Conservation (phyloP, 1,140 invertebrate species). For the Tetramorium parvispinum region DNA sequence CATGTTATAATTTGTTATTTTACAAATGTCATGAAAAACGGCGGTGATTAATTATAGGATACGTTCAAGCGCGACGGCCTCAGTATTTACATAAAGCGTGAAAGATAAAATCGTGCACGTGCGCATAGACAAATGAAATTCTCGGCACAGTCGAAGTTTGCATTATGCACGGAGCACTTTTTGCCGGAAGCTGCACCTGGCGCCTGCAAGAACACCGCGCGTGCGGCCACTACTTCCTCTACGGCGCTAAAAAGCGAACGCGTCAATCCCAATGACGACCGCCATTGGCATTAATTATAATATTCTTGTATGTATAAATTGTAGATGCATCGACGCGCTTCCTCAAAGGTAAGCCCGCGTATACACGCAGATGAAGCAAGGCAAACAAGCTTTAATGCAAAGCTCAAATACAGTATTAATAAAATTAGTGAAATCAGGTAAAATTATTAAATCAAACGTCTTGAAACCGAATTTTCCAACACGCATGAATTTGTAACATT, state of each 20-base stretch:
- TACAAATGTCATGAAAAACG: background rate
- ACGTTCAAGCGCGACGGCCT: background rate
- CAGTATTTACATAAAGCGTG: constrained; percentile 24
- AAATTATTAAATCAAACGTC: background rate
- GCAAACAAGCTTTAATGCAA: background rate
- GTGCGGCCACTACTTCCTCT: background rate
- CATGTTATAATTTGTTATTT: constrained; percentile 35
- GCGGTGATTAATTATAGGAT: background rate
- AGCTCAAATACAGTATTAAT: background rate
- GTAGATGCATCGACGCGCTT: background rate
- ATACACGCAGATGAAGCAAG: background rate
- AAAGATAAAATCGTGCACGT: constrained; percentile 36
- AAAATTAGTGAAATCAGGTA: background rate
- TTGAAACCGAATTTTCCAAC: background rate
- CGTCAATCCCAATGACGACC: constrained; percentile 37
- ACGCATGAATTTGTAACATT: background rate
- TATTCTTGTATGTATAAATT: background rate
- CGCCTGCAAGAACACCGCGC: constrained; percentile 31
- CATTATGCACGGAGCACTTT: constrained; percentile 65
- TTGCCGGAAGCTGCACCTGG: constrained; percentile 59
- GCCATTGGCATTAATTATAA: constrained; percentile 19
- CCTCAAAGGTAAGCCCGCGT: background rate
- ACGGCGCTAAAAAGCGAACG: constrained; percentile 53
- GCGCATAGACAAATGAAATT: constrained; percentile 51
- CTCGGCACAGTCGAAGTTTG: constrained; percentile 38